A percentile compares a stretch with the other conserved stretches of the same genome.
These are phyloP conservation scores for Acipenser transmontanus DNA, from an alignment of 2,797 vertebrate genomes.

Conservation along the genomic window DNA sequence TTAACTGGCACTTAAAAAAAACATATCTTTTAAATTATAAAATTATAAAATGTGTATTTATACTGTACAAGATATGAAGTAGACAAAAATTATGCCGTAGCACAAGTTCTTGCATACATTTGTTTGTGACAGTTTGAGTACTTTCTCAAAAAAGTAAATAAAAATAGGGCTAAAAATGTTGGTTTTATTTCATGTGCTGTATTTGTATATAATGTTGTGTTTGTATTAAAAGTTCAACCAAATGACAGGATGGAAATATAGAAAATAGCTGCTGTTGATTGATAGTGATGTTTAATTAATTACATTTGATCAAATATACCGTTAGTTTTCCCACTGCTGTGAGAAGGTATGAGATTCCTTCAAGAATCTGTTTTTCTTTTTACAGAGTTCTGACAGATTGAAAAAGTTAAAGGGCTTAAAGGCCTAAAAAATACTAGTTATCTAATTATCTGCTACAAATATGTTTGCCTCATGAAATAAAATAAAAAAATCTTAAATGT, in stretches of 20 bases:
- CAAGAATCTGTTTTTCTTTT: slow-evolving; percentile 9
- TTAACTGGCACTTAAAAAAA: slow-evolving; percentile 24
- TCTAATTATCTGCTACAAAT: slow-evolving; percentile 14
- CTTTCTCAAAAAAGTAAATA: slow-evolving; percentile 16
- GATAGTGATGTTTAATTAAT: too few species aligned
- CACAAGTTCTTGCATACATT: slow-evolving; percentile 56
- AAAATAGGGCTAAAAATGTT: slow-evolving; percentile 46
- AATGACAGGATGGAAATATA: neutral
- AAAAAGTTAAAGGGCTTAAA: slow-evolving; percentile 18
- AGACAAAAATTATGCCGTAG: slow-evolving; percentile 49
- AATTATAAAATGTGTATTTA: slow-evolving; percentile 29
- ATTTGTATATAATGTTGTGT: slow-evolving; percentile 40
- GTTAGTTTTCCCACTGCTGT: too few species aligned
- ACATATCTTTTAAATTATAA: slow-evolving; percentile 25
- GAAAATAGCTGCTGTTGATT: too few species aligned
- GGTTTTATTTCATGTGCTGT: slow-evolving; percentile 50
- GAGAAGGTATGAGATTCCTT: too few species aligned
- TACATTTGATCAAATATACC: too few species aligned
- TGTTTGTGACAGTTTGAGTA: neutral
- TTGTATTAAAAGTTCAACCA: slow-evolving; percentile 6
- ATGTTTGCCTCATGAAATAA: slow-evolving; percentile 20
- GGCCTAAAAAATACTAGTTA: slow-evolving; percentile 10
- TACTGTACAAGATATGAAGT: slow-evolving; percentile 21
- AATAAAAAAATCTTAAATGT: slow-evolving; percentile 18
- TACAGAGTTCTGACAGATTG: slow-evolving; percentile 10